phyloP scores from a whole-genome alignment of 2,113 vertebrate species.

The Mystacornis crossleyi region DNA sequence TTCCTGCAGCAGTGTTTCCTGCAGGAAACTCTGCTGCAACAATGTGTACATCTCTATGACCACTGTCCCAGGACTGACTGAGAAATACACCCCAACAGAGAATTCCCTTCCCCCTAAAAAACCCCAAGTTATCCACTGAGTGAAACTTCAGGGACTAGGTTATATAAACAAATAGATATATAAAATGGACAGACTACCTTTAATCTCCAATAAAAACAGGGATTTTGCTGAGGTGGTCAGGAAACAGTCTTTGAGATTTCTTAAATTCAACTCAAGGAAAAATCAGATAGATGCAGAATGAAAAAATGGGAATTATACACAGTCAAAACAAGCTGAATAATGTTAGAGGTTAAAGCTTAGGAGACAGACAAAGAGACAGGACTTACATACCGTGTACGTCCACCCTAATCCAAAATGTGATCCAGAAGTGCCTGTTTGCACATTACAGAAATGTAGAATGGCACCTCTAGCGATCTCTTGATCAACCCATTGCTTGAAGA shows the following conservation, averaged over 20 bases:
- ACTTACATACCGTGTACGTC: neutral
- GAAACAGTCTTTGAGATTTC: neutral
- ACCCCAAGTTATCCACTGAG: neutral
- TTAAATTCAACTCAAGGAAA: neutral
- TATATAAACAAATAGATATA: neutral
- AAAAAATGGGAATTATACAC: neutral
- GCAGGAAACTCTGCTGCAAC: neutral
- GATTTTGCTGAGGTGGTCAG: neutral
- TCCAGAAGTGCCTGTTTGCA: neutral
- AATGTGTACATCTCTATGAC: neutral
- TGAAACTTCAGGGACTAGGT: neutral
- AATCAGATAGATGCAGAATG: neutral
- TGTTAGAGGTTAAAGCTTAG: neutral
- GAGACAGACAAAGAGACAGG: neutral
- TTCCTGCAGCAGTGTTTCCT: neutral
- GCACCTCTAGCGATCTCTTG: neutral
- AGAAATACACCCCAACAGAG: neutral
- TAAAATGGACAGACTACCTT: neutral
- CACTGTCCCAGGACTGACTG: neutral
- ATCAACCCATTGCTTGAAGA: neutral
- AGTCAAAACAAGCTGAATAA: neutral
- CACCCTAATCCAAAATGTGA: neutral
- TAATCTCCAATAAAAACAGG: neutral
- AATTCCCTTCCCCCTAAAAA: neutral
- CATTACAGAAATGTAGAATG: neutral